Evolutionary conservation across 2,797 vertebrate genomes (phyloP).

Genomic region (Heterohyrax brucei): DNA sequence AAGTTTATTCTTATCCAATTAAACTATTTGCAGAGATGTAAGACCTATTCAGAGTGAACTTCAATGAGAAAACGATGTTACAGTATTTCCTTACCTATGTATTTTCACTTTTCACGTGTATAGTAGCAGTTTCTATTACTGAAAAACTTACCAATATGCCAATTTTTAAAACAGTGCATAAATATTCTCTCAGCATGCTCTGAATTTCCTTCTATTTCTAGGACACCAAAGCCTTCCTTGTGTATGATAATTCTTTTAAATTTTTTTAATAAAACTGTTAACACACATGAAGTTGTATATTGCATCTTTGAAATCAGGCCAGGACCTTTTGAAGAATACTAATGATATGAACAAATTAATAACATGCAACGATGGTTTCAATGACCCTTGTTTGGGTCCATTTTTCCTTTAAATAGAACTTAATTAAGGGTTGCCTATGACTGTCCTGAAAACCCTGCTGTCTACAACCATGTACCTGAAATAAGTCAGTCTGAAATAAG

Average conservation of each 20-base stretch:
- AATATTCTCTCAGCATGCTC: conserved; percentile 49
- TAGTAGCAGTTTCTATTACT: neutral
- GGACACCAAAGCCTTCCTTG: neutral
- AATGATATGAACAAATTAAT: conserved; percentile 50
- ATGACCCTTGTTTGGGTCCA: conserved; percentile 11
- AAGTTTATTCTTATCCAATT: conserved; percentile 31
- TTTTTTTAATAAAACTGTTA: conserved; percentile 11
- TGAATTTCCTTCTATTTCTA: conserved; percentile 32
- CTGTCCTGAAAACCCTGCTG: conserved; percentile 6
- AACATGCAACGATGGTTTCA: conserved; percentile 46
- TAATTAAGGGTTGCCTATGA: conserved; percentile 36
- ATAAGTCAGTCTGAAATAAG: conserved; percentile 26
- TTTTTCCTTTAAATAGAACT: conserved; percentile 58
- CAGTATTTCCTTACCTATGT: conserved; percentile 42
- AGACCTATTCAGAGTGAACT: conserved; percentile 44
- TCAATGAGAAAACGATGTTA: conserved; percentile 28
- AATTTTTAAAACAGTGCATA: conserved; percentile 57
- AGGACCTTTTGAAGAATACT: conserved; percentile 47
- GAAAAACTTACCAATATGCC: conserved; percentile 50
- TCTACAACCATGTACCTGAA: neutral
- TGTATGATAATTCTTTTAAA: conserved; percentile 30
- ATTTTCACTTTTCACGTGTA: conserved; percentile 44
- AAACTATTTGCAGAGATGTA: neutral
- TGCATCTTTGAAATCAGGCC: conserved; percentile 44
- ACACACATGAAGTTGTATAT: neutral